Base-by-base conservation (phyloP, 2,113 vertebrate species). In the Capricornis sumatraensis region DNA sequence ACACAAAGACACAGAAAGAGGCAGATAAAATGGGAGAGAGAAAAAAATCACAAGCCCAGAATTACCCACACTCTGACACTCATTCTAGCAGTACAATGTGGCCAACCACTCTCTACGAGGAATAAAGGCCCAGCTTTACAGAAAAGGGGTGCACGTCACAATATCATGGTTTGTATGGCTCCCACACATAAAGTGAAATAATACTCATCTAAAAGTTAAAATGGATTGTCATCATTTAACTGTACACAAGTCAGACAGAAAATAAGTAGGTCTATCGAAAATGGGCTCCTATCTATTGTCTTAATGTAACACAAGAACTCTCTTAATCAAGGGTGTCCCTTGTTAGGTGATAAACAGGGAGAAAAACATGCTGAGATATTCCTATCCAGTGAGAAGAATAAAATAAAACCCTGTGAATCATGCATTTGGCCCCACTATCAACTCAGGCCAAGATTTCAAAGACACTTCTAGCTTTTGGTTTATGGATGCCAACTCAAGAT, bases 1-100 rank as follows among this genome's bases (percentile, higher is more conserved):
- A 97, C 92, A 98, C 98, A 98, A 98, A 98, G 97, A 98, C 97
- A 98, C 95, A 98, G 98, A 98, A 98, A 94, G 95, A 98, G 97
- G 62, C 92, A 97, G 96, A 98, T 97, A 98, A 98, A 98, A 98
- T 14, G 92, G 89, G 92, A 97, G 40, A 87, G 91, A 97, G 78
- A 17, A 98, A 98, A 97, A 96, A 83, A 60, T 94, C 97, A 81
- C 93, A 93, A 97, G 96, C 90, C 87, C 96, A 96, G 96, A 98
- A 98, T 98, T 98, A 98, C 91, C 96, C 95, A 93, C 87, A 33
- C 89, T 98, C 85, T 94, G 71, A 97, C 91, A 97, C 87, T 76
- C 60, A 90, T 97, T 95, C 87, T 82, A 97, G 91, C 97, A 95
- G 27, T 55, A 97, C 95, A 84, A 93, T n/a, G 53, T 45, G 84